Conservation (phyloP, 1,140 invertebrate species). For the Zaprionus gabonicus region DNA sequence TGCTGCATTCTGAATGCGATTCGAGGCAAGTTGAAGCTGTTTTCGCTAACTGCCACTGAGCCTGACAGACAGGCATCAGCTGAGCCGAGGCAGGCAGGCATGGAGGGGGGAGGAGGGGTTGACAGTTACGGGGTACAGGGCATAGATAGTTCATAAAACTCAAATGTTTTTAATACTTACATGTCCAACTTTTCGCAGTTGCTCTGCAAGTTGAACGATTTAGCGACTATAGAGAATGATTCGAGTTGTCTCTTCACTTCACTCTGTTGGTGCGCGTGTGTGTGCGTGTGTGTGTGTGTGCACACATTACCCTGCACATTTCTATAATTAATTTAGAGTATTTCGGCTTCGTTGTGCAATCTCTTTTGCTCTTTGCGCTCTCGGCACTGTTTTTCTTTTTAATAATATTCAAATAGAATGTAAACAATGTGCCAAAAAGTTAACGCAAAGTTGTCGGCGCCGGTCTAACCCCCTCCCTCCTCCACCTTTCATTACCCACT, state of each 20-base stretch:
- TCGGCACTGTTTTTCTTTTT: conserved; percentile 18
- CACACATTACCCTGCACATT: not conserved
- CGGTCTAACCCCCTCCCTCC: not conserved
- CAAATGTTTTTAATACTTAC: conserved; percentile 7
- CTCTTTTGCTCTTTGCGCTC: not conserved
- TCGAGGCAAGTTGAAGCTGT: not conserved
- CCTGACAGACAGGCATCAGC: not conserved
- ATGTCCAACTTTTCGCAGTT: not conserved
- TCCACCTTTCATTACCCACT: not conserved
- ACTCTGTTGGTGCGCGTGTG: not conserved
- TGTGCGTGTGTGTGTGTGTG: not conserved
- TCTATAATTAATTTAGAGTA: conserved; percentile 5
- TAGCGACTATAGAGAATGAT: too few species aligned
- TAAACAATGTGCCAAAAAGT: conserved; percentile 56
- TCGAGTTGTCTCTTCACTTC: not conserved
- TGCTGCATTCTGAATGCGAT: not conserved
- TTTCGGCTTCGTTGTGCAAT: conserved; percentile 5
- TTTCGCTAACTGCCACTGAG: not conserved
- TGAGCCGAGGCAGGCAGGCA: not conserved
- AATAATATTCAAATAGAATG: conserved; percentile 71
- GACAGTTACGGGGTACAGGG: not conserved
- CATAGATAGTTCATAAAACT: not conserved
- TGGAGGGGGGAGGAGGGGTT: not conserved
- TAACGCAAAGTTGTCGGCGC: conserved; percentile 41
- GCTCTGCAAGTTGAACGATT: not conserved